These are phyloP conservation scores for Saccopteryx bilineata DNA, from an alignment of 2,113 vertebrate species.

Conservation along the genomic window DNA sequence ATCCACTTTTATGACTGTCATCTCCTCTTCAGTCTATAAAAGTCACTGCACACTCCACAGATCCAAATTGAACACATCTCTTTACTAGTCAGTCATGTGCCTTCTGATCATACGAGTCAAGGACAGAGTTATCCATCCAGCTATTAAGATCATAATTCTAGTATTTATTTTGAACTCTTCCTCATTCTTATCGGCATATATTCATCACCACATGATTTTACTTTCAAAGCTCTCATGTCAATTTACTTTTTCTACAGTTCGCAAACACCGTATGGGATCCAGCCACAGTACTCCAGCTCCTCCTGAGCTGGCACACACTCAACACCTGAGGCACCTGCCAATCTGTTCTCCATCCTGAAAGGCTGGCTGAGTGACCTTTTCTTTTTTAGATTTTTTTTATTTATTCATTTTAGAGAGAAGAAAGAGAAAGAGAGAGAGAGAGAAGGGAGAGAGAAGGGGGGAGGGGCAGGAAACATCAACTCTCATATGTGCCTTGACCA, in stretches of 20 bases:
- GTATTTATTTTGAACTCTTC: neutral
- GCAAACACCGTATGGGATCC: neutral
- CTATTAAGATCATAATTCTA: neutral
- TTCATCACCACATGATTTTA: neutral
- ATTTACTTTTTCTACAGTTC: neutral
- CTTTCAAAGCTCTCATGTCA: neutral
- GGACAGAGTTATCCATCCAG: neutral
- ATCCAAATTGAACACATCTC: neutral
- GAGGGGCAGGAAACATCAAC: too few species aligned
- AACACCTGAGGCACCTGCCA: neutral
- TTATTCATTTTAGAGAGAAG: too few species aligned
- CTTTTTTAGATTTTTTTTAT: neutral
- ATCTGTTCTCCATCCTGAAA: neutral
- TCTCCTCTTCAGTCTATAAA: slow-evolving; percentile 6
- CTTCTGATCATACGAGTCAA: neutral
- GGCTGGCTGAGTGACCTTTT: neutral
- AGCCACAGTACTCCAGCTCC: too few species aligned
- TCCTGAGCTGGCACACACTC: neutral
- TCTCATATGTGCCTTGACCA: too few species aligned
- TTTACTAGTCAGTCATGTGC: neutral
- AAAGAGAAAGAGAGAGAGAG: too few species aligned
- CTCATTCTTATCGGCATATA: neutral
- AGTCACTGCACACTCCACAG: neutral
- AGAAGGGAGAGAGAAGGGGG: too few species aligned
- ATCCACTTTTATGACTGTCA: neutral